These are phyloP conservation scores for Herminia tarsipennalis DNA, from an alignment of 2,888 invertebrate genomes.

Conservation along the genomic window DNA sequence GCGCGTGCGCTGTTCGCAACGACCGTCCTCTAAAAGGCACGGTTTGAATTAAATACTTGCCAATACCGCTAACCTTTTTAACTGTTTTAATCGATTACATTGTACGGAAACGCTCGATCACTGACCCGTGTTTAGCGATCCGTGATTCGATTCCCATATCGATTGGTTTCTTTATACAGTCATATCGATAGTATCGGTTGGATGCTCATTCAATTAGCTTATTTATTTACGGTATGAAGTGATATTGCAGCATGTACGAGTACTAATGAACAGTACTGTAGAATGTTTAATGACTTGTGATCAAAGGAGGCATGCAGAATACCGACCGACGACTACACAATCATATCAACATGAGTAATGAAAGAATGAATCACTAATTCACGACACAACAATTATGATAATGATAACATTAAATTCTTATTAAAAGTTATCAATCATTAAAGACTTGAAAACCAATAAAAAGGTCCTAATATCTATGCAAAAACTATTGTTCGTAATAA, in stretches of 20 bases:
- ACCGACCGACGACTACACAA: not conserved
- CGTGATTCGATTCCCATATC: conserved; percentile 15
- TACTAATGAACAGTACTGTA: conserved; percentile 7
- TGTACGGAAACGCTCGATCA: conserved; percentile 21
- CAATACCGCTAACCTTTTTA: conserved; percentile 45
- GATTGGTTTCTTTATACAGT: conserved; percentile 12
- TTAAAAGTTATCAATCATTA: too few relatives aligned
- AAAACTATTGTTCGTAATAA: too few relatives aligned
- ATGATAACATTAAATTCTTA: too few relatives aligned
- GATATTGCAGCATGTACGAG: not conserved
- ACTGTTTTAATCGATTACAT: conserved; percentile 46
- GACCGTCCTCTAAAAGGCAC: conserved; percentile 49
- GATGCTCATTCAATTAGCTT: too few relatives aligned
- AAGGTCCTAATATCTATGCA: too few relatives aligned
- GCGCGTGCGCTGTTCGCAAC: conserved; percentile 44
- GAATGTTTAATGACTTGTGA: conserved; percentile 5
- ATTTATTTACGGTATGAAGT: too few relatives aligned
- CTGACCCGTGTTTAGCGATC: conserved; percentile 29
- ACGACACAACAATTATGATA: too few relatives aligned
- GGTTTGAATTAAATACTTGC: conserved; percentile 48
- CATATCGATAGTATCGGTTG: too few relatives aligned
- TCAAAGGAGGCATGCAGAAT: not conserved
- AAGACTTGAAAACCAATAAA: too few relatives aligned
- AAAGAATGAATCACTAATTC: too few relatives aligned
- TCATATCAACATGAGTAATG: not conserved